These are phyloP conservation scores for Pseudochromis fuscus DNA, from an alignment of 2,797 vertebrate genomes.

Conservation along the genomic window DNA sequence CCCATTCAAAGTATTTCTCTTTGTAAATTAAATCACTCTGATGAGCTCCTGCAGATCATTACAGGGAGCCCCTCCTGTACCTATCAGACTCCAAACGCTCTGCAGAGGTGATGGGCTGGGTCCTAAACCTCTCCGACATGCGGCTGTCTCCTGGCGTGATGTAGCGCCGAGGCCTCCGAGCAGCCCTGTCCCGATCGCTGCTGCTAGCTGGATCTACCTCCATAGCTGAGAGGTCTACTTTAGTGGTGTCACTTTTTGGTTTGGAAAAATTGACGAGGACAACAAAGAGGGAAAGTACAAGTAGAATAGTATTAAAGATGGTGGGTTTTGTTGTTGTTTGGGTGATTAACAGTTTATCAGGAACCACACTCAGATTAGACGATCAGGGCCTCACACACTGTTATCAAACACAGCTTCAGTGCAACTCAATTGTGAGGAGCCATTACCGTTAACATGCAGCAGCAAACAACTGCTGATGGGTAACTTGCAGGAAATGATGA, in stretches of 20 bases:
- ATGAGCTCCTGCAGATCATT: not conserved
- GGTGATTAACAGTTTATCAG: not conserved
- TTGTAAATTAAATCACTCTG: not conserved
- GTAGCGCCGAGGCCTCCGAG: slow-evolving; percentile 94
- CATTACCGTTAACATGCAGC: slow-evolving; percentile 61
- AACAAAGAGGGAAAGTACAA: slow-evolving; percentile 31
- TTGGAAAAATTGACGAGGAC: slow-evolving; percentile 40
- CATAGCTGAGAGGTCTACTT: slow-evolving; percentile 69
- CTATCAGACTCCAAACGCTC: slow-evolving; percentile 96
- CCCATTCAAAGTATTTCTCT: slow-evolving; percentile 12
- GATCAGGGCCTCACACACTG: not conserved
- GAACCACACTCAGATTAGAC: slow-evolving; percentile 30
- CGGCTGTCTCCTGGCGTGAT: slow-evolving; percentile 95
- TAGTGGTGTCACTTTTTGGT: slow-evolving; percentile 85
- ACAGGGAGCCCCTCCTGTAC: slow-evolving; percentile 78
- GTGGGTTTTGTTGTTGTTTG: slow-evolving; percentile 12
- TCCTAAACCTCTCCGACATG: slow-evolving; percentile 97
- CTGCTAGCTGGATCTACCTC: slow-evolving; percentile 76
- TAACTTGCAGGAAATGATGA: slow-evolving; percentile 4
- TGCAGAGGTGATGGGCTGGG: slow-evolving; percentile 97
- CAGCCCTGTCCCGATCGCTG: slow-evolving; percentile 86
- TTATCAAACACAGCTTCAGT: slow-evolving; percentile 11
- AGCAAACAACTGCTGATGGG: slow-evolving; percentile 16
- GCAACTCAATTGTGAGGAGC: slow-evolving; percentile 33
- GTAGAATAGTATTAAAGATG: slow-evolving; percentile 8